Conservation (phyloP, 30 jellyfish, hydroid and myxozoan species). For the Chironex yamaguchii region DNA sequence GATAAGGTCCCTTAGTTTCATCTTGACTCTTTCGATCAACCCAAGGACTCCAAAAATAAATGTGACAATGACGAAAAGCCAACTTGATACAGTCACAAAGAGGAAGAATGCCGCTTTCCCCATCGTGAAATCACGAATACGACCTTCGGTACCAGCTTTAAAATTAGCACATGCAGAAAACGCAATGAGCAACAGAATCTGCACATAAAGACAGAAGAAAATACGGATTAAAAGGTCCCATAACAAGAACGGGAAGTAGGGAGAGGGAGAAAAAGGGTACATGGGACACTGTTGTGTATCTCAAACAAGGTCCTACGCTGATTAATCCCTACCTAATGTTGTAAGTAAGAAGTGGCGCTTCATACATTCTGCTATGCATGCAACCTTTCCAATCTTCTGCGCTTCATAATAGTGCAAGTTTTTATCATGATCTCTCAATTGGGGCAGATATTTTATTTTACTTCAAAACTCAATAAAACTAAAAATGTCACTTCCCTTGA, state of each 20-base stretch:
- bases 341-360: too few relatives aligned
- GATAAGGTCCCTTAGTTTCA: constrained; percentile 32
- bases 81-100: constrained; percentile 63
- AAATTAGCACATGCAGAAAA: constrained; percentile 68
- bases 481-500: too few relatives aligned
- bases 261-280: too few relatives aligned
- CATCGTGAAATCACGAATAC: background rate
- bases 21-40: constrained; percentile 40
- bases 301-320: too few relatives aligned
- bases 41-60: constrained; percentile 34
- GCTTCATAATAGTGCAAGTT: too few relatives aligned
- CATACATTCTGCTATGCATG: too few relatives aligned
- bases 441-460: too few relatives aligned
- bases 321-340: too few relatives aligned
- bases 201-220: background rate
- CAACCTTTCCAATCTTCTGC: too few relatives aligned
- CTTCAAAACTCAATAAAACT: too few relatives aligned
- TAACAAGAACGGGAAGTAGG: background rate
- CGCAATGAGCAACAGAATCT: constrained; percentile 58
- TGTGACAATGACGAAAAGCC: constrained; percentile 39
- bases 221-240: background rate
- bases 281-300: too few relatives aligned
- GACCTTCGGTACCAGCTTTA: constrained; percentile 20
- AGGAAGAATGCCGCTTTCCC: constrained; percentile 67
- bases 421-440: too few relatives aligned